Base-by-base conservation (phyloP, 2,113 vertebrate species). In the Gambusia holbrooki region DNA sequence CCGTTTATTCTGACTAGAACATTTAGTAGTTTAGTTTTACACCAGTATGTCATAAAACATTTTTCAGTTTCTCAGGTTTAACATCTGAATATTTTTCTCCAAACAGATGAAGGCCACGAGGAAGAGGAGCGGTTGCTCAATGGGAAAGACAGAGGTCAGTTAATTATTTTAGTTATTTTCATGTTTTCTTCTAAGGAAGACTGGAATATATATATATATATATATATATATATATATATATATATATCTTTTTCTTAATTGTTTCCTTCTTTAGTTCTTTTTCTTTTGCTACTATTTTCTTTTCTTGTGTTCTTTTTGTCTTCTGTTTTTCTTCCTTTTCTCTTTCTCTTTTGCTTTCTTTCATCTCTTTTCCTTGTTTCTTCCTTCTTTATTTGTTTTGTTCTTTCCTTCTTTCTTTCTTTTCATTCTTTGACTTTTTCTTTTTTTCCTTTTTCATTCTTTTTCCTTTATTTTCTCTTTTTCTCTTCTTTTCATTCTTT, bases 71-170 rank as follows among this genome's bases (percentile, higher is more conserved):
- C 19, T 17, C 19, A 19, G 8, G 48, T 54, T 58, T 58, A 58
- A 25, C 22, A 11, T 58, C 3, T 58, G 5, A 58, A 58, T 22
- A 54, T 22, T 51, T 40, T 51, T 5, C 3, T 7, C 48, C 48
- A 51, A 71, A 0, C 94, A 91, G 96, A 97, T 89, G 96, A 97
- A 76, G 95, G 93, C 77, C 93, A 92, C 1, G 96, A 97, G 62
- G 96, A 97, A 76, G 96, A 96, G 75, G 95, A 96, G 87, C 95
- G 96, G 85, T 82, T 97, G 87, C 95, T 96, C 87, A 97, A 96
- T 0, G 96, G 96, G 54, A 97, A 97, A 87, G 96, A 97, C 85
- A 92, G 93, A 96, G 97, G 96, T 98, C 92, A 93, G 78, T 58
- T 6, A 1, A 29, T 76, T 19, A 51, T 29, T 11, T 69, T 1